Base-by-base conservation (phyloP, 2,888 invertebrate species). In the Cheilosia impressa region DNA sequence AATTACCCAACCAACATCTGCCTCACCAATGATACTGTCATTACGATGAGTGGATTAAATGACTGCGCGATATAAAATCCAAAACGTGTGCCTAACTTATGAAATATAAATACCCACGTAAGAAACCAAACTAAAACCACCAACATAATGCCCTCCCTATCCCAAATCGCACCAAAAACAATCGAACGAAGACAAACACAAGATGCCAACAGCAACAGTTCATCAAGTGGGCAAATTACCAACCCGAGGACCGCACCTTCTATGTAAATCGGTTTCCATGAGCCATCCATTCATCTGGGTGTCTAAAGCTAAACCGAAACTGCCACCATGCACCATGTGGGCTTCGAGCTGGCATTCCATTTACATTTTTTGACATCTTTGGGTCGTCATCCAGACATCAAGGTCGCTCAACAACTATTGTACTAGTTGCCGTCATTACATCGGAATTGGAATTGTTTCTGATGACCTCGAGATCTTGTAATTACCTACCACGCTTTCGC, bases 21-120 rank as follows among this genome's bases (percentile, higher is more conserved):
- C 69, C 47, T 73, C 41, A 22, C 52, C 63, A 65, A 45, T 58
- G 52, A 22, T 13, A 22, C 15, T 71, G 72, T 60, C 43, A 75
- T 76, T 66, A 47, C 52, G 58, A 53, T 43, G 63, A 57, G 62
- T 19, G 24, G 53, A 50, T 38, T 13, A 13, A 69, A 73, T 66
- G 65, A 82, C 50, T 43, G 47, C 17, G 27, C 19, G 58, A 60
- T 62, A 41, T 43, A 43, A 73, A 77, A 71, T 71, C 27, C 55
- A 62, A 65, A 78, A 73, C 38, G 55, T 83, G 50, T 71, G 55
- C 65, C 66, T 47, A 17, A 47, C 47, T 19, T 75, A 76, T 84
- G 75, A 80, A 84, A 80, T 66, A 62, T 66, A 45, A 55, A 71
- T 71, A 65, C 80, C 84, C 84, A 80, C 84, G 65, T 55, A 80